A percentile compares a stretch with the other conserved stretches of the same genome.
Evolutionary conservation across 2,113 vertebrate species (phyloP).

Genomic region (Phyllopteryx taeniolatus): DNA sequence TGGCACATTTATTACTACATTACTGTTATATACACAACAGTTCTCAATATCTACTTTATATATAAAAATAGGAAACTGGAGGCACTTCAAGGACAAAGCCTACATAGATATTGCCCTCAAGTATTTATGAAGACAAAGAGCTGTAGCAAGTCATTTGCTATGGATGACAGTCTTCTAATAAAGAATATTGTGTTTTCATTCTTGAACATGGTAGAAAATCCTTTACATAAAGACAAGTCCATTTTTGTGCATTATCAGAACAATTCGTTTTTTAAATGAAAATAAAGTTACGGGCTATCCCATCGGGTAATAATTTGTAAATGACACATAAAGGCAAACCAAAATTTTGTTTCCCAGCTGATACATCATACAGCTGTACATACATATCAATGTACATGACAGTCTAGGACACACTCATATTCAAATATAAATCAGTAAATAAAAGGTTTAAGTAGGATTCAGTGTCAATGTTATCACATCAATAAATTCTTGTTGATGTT

Average conservation of each 20-base stretch:
- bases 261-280: slow-evolving; percentile 18
- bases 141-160: slow-evolving; percentile 53
- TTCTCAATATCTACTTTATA: slow-evolving; percentile 84
- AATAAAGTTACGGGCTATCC: slow-evolving; percentile 33
- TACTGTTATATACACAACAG: slow-evolving; percentile 93
- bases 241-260: slow-evolving; percentile 35
- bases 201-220: slow-evolving; percentile 33
- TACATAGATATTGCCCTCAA: slow-evolving; percentile 78
- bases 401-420: slow-evolving; percentile 49
- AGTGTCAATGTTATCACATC: slow-evolving; percentile 27
- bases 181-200: slow-evolving; percentile 40
- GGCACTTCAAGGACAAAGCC: slow-evolving; percentile 79
- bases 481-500: slow-evolving; percentile 19
- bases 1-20: slow-evolving; percentile 95
- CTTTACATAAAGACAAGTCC: slow-evolving; percentile 39
- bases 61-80: slow-evolving; percentile 84
- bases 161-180: slow-evolving; percentile 38
- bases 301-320: slow-evolving; percentile 28
- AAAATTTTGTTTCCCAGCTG: slow-evolving; percentile 50
- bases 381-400: slow-evolving; percentile 52
- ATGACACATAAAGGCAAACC: slow-evolving; percentile 36
- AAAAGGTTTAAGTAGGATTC: slow-evolving; percentile 39
- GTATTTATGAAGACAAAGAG: slow-evolving; percentile 62
- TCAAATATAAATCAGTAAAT: slow-evolving; percentile 35
- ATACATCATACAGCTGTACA: slow-evolving; percentile 49